A percentile compares a stretch with the other conserved stretches of the same genome.
These are phyloP conservation scores for Lacanobia oleracea DNA, from an alignment of 2,888 invertebrate species.

Conservation along the genomic window DNA sequence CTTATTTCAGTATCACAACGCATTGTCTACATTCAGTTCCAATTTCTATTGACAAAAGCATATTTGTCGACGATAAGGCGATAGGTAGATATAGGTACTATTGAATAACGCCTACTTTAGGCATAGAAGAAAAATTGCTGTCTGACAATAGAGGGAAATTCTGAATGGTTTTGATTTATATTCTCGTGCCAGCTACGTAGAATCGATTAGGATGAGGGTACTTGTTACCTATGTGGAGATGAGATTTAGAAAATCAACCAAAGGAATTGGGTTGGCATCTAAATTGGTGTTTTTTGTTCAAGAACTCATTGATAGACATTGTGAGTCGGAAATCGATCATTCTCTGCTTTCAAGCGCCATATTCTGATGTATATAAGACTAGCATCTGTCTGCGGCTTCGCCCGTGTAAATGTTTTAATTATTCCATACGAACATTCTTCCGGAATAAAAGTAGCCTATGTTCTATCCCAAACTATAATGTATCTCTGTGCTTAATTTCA, in stretches of 20 bases:
- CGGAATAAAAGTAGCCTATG: too few relatives aligned
- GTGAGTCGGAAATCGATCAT: constrained; percentile 1
- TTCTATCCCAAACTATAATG: too few relatives aligned
- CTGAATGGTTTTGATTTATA: constrained; percentile 52
- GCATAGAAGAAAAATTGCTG: constrained; percentile 36
- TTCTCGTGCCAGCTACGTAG: constrained; percentile 20
- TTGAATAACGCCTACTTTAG: constrained; percentile 42
- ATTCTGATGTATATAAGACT: neutral
- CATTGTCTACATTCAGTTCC: constrained; percentile 53
- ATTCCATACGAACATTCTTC: too few relatives aligned
- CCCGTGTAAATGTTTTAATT: too few relatives aligned
- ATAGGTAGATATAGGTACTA: constrained; percentile 35
- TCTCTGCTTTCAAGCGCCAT: constrained; percentile 8
- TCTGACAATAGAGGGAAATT: constrained; percentile 35
- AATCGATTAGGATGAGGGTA: constrained; percentile 41
- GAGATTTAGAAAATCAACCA: constrained; percentile 25
- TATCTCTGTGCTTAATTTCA: too few relatives aligned
- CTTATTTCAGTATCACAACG: constrained; percentile 55
- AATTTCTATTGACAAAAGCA: constrained; percentile 57
- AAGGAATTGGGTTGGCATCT: constrained; percentile 28
- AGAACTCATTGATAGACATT: constrained; percentile 8
- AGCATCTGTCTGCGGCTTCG: too few relatives aligned
- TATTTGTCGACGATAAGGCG: constrained; percentile 45
- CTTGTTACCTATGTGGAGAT: constrained; percentile 21
- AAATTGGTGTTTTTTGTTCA: constrained; percentile 25